A percentile compares a stretch with the other conserved stretches of the same genome.
Evolutionary conservation across 2,888 invertebrate species (phyloP).

Genomic region (Hyposoter dolosus): DNA sequence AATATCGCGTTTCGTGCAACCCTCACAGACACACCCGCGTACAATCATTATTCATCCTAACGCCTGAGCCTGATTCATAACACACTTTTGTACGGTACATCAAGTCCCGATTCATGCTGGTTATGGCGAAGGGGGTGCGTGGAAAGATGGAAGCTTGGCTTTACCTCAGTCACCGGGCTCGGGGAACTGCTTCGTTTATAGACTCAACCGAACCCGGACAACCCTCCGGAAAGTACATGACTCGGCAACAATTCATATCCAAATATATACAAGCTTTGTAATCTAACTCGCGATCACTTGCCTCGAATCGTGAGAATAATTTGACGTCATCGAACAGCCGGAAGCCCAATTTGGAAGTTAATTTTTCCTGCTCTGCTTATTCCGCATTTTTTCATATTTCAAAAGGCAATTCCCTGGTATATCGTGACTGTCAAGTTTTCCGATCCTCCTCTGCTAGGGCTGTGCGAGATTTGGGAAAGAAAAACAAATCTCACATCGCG

Average conservation of each 20-base stretch:
- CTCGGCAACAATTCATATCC: slow-evolving; percentile 61
- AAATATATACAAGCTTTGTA: not conserved
- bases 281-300: slow-evolving; percentile 29
- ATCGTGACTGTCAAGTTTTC: not conserved
- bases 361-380: not conserved
- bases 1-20: slow-evolving; percentile 64
- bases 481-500: not conserved
- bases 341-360: not conserved
- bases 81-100: slow-evolving; percentile 43
- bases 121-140: slow-evolving; percentile 14
- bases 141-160: slow-evolving; percentile 20
- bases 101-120: slow-evolving; percentile 42
- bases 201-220: slow-evolving; percentile 52
- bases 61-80: slow-evolving; percentile 72
- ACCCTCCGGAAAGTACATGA: slow-evolving; percentile 69
- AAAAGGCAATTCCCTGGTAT: not conserved
- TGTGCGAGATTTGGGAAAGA: not conserved
- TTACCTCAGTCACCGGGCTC: slow-evolving; percentile 38
- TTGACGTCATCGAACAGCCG: slow-evolving; percentile 4
- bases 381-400: not conserved
- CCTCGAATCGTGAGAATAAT: slow-evolving; percentile 55
- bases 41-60: slow-evolving; percentile 83
- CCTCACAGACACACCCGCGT: slow-evolving; percentile 67
- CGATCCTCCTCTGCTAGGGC: not conserved
- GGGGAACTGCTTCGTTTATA: slow-evolving; percentile 64